Evolutionary conservation across 2,113 vertebrate genomes (phyloP).

Genomic region (Chamaetylas fuelleborni): DNA sequence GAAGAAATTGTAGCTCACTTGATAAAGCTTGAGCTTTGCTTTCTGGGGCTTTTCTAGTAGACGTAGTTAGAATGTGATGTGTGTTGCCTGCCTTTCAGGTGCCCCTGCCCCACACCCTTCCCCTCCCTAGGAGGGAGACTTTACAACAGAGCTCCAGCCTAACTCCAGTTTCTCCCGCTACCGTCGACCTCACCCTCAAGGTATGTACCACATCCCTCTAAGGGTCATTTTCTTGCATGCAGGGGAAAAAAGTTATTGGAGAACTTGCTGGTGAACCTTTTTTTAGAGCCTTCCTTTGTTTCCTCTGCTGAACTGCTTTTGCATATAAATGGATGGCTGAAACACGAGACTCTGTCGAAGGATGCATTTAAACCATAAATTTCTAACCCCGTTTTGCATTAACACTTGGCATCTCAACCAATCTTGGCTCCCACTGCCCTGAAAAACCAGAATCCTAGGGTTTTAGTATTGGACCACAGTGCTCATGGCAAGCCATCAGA

Average conservation of each 20-base stretch:
- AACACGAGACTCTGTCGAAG: conserved; percentile 32
- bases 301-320: conserved; percentile 68
- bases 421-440: conserved; percentile 47
- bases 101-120: conserved; percentile 91
- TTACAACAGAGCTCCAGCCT: conserved; percentile 94
- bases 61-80: conserved; percentile 75
- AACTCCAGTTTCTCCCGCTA: conserved; percentile 93
- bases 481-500: background rate
- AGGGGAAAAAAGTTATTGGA: conserved; percentile 52
- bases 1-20: conserved; percentile 42
- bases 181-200: conserved; percentile 97
- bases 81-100: conserved; percentile 86
- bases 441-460: background rate
- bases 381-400: conserved; percentile 64
- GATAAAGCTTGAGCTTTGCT: conserved; percentile 51
- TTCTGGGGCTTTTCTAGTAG: conserved; percentile 65
- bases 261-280: conserved; percentile 60
- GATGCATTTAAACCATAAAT: conserved; percentile 49
- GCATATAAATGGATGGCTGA: conserved; percentile 66
- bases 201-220: conserved; percentile 76
- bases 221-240: conserved; percentile 73
- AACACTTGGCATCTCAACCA: conserved; percentile 62
- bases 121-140: conserved; percentile 89
- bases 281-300: conserved; percentile 69
- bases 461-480: background rate